Evolutionary conservation across 2,888 invertebrate species (phyloP), one percentile per base, ranked within the genome.

Genomic region (Tigriopus californicus): DNA sequence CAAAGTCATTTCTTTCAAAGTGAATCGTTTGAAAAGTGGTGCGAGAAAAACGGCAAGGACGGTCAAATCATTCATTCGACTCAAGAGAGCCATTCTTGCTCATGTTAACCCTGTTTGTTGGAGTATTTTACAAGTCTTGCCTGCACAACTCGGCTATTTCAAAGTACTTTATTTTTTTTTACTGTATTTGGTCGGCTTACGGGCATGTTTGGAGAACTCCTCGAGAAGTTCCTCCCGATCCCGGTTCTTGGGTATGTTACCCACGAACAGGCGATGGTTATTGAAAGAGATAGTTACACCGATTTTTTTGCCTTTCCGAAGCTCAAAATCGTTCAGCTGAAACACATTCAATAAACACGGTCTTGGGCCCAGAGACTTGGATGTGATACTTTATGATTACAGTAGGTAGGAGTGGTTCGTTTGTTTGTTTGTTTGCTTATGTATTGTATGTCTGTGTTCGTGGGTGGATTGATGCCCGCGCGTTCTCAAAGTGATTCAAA

Each of bases 181-280:
- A 18, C 46, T 46, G 15, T 46, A 18, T 46, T 46, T 18, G 15
- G 44, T 61, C 80, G 81, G 88, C 89, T 88, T 89, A 92, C 92
- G 91, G 87, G 91, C 90, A 82, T 90, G 87, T 82, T 90, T 91
- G 80, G 87, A 81, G 85, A 94, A 92, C 81, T 94, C 92, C 83
- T 92, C 91, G 81, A 86, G 84, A 80, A 94, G 88, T 83, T 92
- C 91, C 79, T 91, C 91, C 82, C 85, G 88, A 83, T 90, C 89
- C 83, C 91, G 90, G 84, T 88, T 91, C 85, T 94, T 94, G 81
- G 94, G 92, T 83, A 94, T 92, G 89, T 94, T 94, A 79, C 92
- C 94, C 82, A 94, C 91, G 88, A 92, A 94, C 81, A 94, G 86
- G 81, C 92, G 88, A 80, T 90, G 89, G 85, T 94, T 94, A 84